Percentiles rank a stretch among this genome's conserved stretches.
Conservation (phyloP, 2,888 invertebrate genomes). For the Hypsopygia costalis region DNA sequence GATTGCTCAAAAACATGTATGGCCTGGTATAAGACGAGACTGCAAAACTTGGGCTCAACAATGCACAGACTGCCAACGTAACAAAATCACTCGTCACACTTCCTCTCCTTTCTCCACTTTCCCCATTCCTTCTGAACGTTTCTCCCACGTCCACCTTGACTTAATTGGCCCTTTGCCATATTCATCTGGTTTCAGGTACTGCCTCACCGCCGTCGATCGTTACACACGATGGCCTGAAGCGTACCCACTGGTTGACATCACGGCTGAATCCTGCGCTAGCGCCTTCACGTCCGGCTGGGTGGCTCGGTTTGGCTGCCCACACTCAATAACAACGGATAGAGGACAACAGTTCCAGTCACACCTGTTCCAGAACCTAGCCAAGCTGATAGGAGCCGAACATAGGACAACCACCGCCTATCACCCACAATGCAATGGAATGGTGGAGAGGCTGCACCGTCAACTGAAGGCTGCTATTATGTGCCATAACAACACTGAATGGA, state of each 20-base stretch:
- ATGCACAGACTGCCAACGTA: conserved; percentile 34
- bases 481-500: conserved; percentile 8
- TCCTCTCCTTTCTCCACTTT: conserved; percentile 12
- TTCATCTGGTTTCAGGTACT: conserved; percentile 31
- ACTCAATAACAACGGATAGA: conserved; percentile 10
- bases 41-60: conserved; percentile 24
- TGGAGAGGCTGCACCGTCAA: conserved; percentile 14
- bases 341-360: conserved; percentile 18
- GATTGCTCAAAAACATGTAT: conserved; percentile 19
- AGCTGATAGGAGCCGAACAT: not conserved
- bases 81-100: conserved; percentile 28
- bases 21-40: conserved; percentile 20
- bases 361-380: conserved; percentile 10
- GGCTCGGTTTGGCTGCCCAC: conserved; percentile 40
- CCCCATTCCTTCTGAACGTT: conserved; percentile 25
- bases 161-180: conserved; percentile 49
- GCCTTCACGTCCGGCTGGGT: conserved; percentile 41
- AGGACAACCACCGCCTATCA: conserved; percentile 6
- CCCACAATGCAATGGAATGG: conserved; percentile 12
- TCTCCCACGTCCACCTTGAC: conserved; percentile 53
- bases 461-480: conserved; percentile 13
- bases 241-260: conserved; percentile 31
- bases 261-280: conserved; percentile 32
- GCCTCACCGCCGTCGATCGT: conserved; percentile 37
- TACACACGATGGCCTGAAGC: conserved; percentile 34